Evolutionary conservation across 2,797 vertebrate genomes (phyloP), one percentile per base, ranked within the genome.

Genomic region (Hozukius guyotensis): DNA sequence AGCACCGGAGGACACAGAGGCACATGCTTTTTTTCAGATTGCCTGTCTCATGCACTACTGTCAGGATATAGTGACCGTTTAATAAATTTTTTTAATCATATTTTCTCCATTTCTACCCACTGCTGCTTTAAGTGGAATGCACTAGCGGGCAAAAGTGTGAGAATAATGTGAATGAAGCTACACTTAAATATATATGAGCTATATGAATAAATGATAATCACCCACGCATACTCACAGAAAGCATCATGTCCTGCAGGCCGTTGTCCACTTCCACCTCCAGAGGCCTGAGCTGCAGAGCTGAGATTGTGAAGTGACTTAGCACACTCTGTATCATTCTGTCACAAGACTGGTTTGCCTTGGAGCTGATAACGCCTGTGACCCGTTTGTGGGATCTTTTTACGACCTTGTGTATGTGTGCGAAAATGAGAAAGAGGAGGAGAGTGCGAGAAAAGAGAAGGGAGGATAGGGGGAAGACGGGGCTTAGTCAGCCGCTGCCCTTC

Each of bases 171-270:
- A 78, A 75, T 80, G 24, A 49, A 53, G 38, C 59, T 63, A 24
- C 49, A 55, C 16, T 89, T 38, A 84, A 93, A 90, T 75, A 90
- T 90, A 13, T 55, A 93, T 92, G 71, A 85, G 62, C 10, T 42
- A 53, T 61, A 85, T 91, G 11, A 90, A 91, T 90, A 84, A 88
- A 80, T 79, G 4, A 82, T 69, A 78, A 31, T 75, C 69, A 76
- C 29, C 1, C 52, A 72, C 46, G 0, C 46, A 36, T 13, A n/a
- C 27, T 16, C 6, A 49, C 22, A 61, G 12, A 11, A 32, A 62
- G n/a, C 31, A 14, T 60, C 66, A 59, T 82, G 25, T 71, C 10
- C 32, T 74, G n/a, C 13, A 66, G 62, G 62, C 70, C 2, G 14
- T 84, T 29, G 53, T 67, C 59, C 13, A 60, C 60, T 53, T 87